Conservation (phyloP, 1,140 invertebrate species). For the Cyphomyrmex costatus region DNA sequence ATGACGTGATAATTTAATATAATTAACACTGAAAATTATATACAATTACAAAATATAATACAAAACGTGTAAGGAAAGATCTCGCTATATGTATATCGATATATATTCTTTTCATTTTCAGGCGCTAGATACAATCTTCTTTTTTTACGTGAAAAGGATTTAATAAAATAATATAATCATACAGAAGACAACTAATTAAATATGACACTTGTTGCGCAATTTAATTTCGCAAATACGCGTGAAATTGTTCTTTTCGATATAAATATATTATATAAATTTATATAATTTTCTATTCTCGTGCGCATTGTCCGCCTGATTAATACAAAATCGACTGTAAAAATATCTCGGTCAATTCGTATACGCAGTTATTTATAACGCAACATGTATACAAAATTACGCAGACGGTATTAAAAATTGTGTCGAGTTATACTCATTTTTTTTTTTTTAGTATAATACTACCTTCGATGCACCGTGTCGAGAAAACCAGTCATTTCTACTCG, state of each 20-base stretch:
- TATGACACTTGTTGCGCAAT: background rate
- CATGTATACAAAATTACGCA: background rate
- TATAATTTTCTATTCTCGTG: background rate
- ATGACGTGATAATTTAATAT: background rate
- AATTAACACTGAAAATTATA: background rate
- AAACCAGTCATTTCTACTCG: constrained; percentile 7
- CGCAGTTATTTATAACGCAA: constrained; percentile 18
- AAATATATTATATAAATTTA: constrained; percentile 18
- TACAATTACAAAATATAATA: background rate
- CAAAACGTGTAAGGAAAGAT: background rate
- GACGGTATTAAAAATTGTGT: constrained; percentile 26
- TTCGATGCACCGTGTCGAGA: background rate
- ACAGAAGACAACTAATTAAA: background rate
- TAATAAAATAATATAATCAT: constrained; percentile 11
- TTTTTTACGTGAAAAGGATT: background rate
- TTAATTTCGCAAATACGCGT: background rate
- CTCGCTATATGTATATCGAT: background rate
- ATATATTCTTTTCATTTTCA: background rate
- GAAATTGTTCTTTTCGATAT: background rate
- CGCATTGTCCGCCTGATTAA: background rate
- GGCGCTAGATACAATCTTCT: background rate
- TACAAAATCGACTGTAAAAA: constrained; percentile 31
- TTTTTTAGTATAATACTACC: constrained; percentile 17
- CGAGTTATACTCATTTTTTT: background rate
- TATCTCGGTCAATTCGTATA: constrained; percentile 27